phyloP scores from a whole-genome alignment of 2,888 invertebrate species.

The Rhamnusium bicolor region DNA sequence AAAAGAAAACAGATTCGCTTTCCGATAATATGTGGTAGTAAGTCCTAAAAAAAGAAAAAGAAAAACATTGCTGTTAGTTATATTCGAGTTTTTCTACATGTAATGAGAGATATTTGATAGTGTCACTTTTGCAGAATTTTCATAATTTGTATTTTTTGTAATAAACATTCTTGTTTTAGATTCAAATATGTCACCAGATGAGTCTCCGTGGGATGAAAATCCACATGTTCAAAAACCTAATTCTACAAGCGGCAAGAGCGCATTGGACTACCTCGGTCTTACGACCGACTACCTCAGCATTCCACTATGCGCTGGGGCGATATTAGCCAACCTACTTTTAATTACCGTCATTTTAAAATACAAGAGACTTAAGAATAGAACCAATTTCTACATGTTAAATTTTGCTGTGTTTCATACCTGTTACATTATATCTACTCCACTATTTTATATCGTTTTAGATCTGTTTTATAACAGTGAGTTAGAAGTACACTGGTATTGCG shows the following conservation, averaged over 20 bases:
- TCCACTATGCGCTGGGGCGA: conserved; percentile 34
- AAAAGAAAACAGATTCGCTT: no score
- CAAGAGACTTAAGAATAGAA: conserved; percentile 42
- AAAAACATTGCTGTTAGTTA: no score
- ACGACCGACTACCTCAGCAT: conserved; percentile 45
- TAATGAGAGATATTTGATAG: no score
- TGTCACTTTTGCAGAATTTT: no score
- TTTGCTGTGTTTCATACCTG: conserved; percentile 42
- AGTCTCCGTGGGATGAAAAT: conserved; percentile 39
- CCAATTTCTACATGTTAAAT: conserved; percentile 44
- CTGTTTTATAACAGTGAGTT: conserved; percentile 38
- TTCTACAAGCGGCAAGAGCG: not conserved
- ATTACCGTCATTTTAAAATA: conserved; percentile 39
- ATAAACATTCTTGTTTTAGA: conserved; percentile 2
- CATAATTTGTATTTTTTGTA: not conserved
- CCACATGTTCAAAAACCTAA: conserved; percentile 40
- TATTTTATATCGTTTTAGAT: conserved; percentile 46
- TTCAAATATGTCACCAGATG: conserved; percentile 13
- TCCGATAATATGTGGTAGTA: no score
- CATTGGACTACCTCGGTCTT: conserved; percentile 41
- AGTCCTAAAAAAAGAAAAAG: no score
- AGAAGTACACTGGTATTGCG: conserved; percentile 44
- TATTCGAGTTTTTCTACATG: no score
- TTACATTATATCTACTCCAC: conserved; percentile 47
- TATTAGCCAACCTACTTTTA: conserved; percentile 38